Evolutionary conservation across 2,113 vertebrate genomes (phyloP), one percentile per base, ranked within the genome.

Genomic region (Entomyzon cyanotis): DNA sequence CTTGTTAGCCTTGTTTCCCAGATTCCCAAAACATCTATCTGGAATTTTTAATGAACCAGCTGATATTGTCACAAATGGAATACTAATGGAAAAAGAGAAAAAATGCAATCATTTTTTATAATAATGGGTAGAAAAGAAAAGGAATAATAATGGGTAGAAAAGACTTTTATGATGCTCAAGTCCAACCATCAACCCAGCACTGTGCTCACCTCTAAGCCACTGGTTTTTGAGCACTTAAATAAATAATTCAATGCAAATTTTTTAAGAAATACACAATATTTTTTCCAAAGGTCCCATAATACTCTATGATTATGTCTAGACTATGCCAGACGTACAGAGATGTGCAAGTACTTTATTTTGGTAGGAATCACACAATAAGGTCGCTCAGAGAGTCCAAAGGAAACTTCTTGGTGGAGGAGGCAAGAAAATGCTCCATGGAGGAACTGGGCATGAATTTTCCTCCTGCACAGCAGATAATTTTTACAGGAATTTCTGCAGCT

Each of bases 191-290:
- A 55, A 5, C 18, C 44, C 52, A 65, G 7, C 10, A 9, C 5
- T 0, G 0, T 31, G 30, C 16, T 35, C 30, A 28, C 7, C 52
- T 16, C 70, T 24, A 41, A 56, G 8, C 19, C 35, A 11, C 2
- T 2, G 7, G 10, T 0, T 37, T 70, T 58, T 19, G 12, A 50
- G 10, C 31, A 27, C 50, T 31, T 19, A 42, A 22, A 49, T 4
- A 39, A 71, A 49, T 25, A 50, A 37, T 68, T 37, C 9, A 41
- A 7, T 55, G 55, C 7, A 15, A 46, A 0, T 12, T 17, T 15
- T 50, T 59, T 24, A 64, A 22, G 73, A 85, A 2, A 7, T 24
- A 31, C 39, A 20, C 41, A 53, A 15, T 35, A 24, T 35, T 81
- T 91, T 88, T 69, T 50, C 35, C 62, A 56, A 47, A 31, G 15